These are phyloP conservation scores for Perca flavescens DNA, from an alignment of 2,113 vertebrate species.

Conservation along the genomic window DNA sequence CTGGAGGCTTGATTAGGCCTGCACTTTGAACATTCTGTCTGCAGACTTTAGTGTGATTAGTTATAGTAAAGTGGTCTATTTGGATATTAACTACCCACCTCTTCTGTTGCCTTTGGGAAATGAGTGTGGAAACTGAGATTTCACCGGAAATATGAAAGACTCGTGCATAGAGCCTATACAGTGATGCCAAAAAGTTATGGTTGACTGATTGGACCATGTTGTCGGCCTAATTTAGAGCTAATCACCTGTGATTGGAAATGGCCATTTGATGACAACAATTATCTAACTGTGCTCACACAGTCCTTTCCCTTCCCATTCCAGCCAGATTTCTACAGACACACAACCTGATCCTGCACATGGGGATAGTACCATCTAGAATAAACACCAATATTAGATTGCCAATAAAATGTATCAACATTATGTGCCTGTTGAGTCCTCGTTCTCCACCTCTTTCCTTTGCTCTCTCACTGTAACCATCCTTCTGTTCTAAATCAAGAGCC, in stretches of 20 bases:
- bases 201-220: constrained; percentile 27
- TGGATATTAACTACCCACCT: not conserved
- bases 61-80: not conserved
- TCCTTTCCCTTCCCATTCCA: constrained; percentile 1
- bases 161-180: not conserved
- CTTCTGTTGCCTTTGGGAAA: not conserved
- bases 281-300: constrained; percentile 23
- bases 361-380: not conserved
- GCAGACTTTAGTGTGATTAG: not conserved
- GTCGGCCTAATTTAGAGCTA: constrained; percentile 46
- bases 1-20: not conserved
- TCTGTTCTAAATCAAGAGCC: constrained; percentile 41
- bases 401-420: constrained; percentile 21
- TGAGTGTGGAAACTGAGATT: not conserved
- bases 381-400: constrained; percentile 18
- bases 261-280: constrained; percentile 50
- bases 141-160: not conserved
- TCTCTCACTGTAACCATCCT: not conserved
- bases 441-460: not conserved
- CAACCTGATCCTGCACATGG: not conserved
- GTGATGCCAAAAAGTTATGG: constrained; percentile 29
- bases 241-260: constrained; percentile 54
- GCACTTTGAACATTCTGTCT: not conserved
- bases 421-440: constrained; percentile 1
- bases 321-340: constrained; percentile 24